Conservation (phyloP, 64 coral and sea anemone genomes). For the Porites australiensis region DNA sequence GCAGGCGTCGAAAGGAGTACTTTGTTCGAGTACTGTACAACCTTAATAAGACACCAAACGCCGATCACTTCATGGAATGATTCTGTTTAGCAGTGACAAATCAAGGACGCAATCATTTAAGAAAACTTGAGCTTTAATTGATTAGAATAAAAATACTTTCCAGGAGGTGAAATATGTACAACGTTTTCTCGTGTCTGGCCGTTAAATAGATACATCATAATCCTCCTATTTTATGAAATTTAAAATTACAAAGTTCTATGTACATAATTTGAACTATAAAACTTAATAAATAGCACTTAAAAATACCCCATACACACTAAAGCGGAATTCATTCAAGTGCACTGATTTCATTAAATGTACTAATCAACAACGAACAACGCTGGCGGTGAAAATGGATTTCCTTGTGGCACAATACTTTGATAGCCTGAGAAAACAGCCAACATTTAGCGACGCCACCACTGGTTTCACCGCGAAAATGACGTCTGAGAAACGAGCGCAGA, state of each 20-base stretch:
- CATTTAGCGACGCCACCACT: no score
- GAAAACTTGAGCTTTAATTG: slow-evolving; percentile 29
- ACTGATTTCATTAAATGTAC: background rate
- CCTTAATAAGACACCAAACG: background rate
- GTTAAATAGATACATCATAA: slow-evolving; percentile 41
- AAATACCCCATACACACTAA: background rate
- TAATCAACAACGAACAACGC: background rate
- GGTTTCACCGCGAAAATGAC: no score
- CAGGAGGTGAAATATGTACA: slow-evolving; percentile 45
- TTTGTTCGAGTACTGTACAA: background rate
- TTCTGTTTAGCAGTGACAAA: background rate
- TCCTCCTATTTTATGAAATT: slow-evolving; percentile 15
- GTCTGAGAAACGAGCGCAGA: no score
- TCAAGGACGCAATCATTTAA: background rate
- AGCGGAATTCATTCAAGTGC: background rate
- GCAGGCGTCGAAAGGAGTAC: no score
- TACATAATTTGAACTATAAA: slow-evolving; percentile 18
- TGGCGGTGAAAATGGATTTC: background rate
- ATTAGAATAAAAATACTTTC: slow-evolving; percentile 45
- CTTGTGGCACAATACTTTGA: background rate
- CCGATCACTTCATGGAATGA: no score
- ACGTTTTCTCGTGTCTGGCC: background rate
- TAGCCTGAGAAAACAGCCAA: no score
- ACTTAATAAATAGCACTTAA: background rate
- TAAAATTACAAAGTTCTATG: slow-evolving; percentile 29